These are phyloP conservation scores for Vulpes lagopus DNA, from an alignment of 2,113 vertebrate genomes.

Conservation along the genomic window DNA sequence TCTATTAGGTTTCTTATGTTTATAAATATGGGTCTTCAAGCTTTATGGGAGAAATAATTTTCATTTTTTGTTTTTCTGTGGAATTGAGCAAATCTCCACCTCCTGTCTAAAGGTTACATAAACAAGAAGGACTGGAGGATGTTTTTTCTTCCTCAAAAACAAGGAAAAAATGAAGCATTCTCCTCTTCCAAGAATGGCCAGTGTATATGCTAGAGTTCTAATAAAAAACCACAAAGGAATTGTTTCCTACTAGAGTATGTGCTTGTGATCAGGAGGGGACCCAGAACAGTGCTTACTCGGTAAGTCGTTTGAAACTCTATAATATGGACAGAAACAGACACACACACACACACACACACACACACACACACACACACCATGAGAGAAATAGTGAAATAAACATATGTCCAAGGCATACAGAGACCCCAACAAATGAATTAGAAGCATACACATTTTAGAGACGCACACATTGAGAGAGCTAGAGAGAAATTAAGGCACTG, in stretches of 20 bases:
- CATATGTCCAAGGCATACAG: not conserved
- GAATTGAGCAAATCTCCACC: not conserved
- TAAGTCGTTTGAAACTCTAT: not conserved
- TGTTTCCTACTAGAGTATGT: not conserved
- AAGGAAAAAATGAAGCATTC: constrained; percentile 6
- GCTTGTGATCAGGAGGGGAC: not conserved
- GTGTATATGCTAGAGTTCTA: not conserved
- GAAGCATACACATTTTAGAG: not conserved
- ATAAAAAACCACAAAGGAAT: constrained; percentile 40
- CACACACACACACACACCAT: not conserved
- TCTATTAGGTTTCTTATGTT: constrained; percentile 37
- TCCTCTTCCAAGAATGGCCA: not conserved
- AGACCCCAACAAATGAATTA: not conserved
- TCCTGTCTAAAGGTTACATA: not conserved
- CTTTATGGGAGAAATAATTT: not conserved
- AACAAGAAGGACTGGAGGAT: not conserved
- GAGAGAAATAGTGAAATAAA: not conserved
- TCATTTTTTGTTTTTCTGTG: constrained; percentile 9
- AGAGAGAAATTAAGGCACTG: not conserved
- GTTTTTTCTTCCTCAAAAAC: not conserved
- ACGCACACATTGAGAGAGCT: not conserved
- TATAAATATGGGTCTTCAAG: constrained; percentile 52
- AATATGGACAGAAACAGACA: not conserved
- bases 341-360: not conserved
- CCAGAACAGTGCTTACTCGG: not conserved